A percentile compares a stretch with the other conserved stretches of the same genome.
phyloP scores from a whole-genome alignment of 2,797 vertebrate species.

The Ptychobarbus kaznakovi region DNA sequence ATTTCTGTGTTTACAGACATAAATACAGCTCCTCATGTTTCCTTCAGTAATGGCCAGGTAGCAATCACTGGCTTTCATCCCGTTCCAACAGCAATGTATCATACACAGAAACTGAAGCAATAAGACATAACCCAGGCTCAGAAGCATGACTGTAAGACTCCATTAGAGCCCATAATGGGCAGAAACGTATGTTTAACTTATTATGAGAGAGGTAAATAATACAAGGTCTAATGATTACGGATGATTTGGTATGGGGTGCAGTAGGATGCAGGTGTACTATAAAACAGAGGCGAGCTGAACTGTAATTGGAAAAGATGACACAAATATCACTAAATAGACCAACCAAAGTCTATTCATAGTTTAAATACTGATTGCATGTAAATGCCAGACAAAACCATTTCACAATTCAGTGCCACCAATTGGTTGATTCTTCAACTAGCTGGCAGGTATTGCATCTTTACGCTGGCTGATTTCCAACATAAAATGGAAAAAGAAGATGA shows the following conservation, averaged over 20 bases:
- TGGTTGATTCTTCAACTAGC: not conserved
- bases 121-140: conserved; percentile 42
- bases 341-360: not conserved
- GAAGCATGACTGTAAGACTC: conserved; percentile 29
- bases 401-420: not conserved
- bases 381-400: not conserved
- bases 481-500: not conserved
- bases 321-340: not conserved
- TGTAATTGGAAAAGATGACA: not conserved
- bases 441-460: not conserved
- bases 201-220: conserved; percentile 61
- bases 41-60: conserved; percentile 71
- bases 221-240: conserved; percentile 5
- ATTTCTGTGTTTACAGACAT: conserved; percentile 70
- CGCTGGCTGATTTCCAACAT: not conserved
- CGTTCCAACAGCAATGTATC: conserved; percentile 68
- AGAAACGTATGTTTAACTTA: conserved; percentile 28
- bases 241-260: conserved; percentile 14
- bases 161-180: conserved; percentile 41
- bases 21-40: conserved; percentile 71
- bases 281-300: conserved; percentile 15
- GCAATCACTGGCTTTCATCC: conserved; percentile 73
- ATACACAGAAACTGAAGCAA: conserved; percentile 56
- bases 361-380: not conserved
- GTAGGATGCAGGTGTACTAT: conserved; percentile 14